Evolutionary conservation across 2,888 invertebrate species (phyloP).

Genomic region (Lasioglossum malachurum): DNA sequence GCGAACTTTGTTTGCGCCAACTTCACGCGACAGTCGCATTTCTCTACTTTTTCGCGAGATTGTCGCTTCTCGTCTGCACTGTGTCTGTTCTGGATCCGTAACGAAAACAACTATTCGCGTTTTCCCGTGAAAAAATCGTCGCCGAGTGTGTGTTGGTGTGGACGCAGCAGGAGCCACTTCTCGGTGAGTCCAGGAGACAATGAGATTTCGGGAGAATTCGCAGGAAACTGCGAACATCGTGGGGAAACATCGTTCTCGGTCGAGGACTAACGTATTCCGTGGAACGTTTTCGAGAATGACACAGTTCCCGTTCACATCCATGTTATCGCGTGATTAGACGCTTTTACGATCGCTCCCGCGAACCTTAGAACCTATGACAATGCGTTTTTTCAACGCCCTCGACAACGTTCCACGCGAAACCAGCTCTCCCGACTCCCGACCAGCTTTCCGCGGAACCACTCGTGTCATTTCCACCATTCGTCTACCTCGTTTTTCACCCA

Average conservation of each 20-base stretch:
- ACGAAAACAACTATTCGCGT: constrained; percentile 52
- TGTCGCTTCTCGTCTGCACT: constrained; percentile 64
- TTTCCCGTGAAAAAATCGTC: constrained; percentile 57
- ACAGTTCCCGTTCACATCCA: not conserved
- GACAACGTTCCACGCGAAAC: not conserved
- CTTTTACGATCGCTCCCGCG: not conserved
- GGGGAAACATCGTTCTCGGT: constrained; percentile 7
- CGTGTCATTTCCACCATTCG: constrained; percentile 30
- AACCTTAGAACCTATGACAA: constrained; percentile 29
- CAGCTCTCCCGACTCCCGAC: not conserved
- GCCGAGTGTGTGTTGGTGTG: constrained; percentile 51
- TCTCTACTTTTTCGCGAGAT: constrained; percentile 77
- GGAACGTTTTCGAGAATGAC: constrained; percentile 18
- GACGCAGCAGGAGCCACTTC: constrained; percentile 66
- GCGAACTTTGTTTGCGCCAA: constrained; percentile 73
- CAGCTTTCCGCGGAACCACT: not conserved
- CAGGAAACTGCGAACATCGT: constrained; percentile 33
- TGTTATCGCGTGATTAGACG: not conserved
- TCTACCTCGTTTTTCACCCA: constrained; percentile 3
- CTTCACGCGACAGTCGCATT: constrained; percentile 75
- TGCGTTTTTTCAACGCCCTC: constrained; percentile 31
- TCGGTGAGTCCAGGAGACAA: constrained; percentile 60
- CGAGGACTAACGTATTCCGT: not conserved
- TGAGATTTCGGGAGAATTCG: not conserved
- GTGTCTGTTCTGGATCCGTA: constrained; percentile 46